Base-by-base conservation (phyloP, 2,888 invertebrate species). In the Heteropelma amictum region DNA sequence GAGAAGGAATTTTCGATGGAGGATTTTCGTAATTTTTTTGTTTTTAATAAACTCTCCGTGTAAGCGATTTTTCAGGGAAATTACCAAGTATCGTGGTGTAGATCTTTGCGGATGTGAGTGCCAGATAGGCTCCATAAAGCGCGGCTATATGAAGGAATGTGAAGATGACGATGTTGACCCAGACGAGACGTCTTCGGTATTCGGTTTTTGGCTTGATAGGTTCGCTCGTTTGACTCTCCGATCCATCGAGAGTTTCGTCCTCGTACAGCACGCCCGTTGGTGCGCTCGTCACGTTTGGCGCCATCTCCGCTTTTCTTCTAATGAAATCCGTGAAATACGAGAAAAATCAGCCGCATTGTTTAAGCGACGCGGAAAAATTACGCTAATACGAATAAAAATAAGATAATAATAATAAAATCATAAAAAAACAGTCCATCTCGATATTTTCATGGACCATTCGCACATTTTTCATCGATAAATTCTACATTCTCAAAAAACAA, bases 131-230 rank as follows among this genome's bases (percentile, higher is more conserved):
- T 58, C 96, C 96, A 85, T 95, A 96, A 0, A 96, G 63, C 0
- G 95, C 94, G 1, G 93, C 94, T 54, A 93, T 38, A 86, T 97
- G 96, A 74, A 97, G 91, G 85, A 94, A 94, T 6, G 91, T 90
- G 85, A 97, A 96, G 0, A 94, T 91, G n/a, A 94, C 89, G 54
- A 97, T 94, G 86, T 96, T 97, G 79, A 94, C 92, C 96, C 96
- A 97, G 5, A 97, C 96, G 51, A 94, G 89, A 49, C 86, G 74
- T 49, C 82, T 77, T 64, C 78, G 79, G 73, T 87, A 87, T 51
- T 75, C 71, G 14, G 69, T 65, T 68, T 77, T 71, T 14, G 75
- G 7, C 21, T 79, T 77, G 12, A 35, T 40, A n/a, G 38, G 6
- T 58, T 71, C 54, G 30, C 3, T 35, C 23, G 30, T 1, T 17